Evolutionary conservation across 92 coral and sea anemone species (phyloP).

Genomic region (Umimayanthus kanabou): DNA sequence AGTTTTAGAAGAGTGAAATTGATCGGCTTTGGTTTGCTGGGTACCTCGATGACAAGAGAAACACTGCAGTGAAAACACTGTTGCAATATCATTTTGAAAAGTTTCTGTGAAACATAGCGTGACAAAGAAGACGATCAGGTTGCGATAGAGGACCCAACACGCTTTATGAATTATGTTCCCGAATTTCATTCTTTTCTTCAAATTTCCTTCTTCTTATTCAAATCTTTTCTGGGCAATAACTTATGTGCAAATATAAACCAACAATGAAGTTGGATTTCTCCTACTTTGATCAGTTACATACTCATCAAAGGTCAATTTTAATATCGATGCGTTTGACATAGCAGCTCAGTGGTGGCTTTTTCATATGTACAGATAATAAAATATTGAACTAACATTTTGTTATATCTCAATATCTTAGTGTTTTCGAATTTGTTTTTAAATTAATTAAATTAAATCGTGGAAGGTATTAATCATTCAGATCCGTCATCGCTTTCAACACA

Average conservation of each 20-base stretch:
- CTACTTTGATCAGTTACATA: background rate
- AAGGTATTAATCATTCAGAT: background rate
- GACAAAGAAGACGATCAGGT: no score
- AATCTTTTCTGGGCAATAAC: background rate
- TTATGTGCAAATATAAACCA: background rate
- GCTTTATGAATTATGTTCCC: no score
- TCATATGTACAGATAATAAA: background rate
- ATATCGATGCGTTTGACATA: background rate
- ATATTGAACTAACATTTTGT: no score
- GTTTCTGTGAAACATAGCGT: no score
- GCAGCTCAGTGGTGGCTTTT: background rate
- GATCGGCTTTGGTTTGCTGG: no score
- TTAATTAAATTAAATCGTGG: background rate
- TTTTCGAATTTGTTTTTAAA: no score
- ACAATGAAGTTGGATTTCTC: background rate
- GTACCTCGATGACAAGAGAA: no score
- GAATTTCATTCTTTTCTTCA: no score
- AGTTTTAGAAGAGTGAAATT: no score
- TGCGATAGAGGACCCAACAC: no score
- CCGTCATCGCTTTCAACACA: background rate
- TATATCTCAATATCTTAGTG: background rate
- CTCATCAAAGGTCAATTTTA: background rate
- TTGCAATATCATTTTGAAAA: no score
- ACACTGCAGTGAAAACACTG: no score
- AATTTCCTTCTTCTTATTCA: background rate